These are phyloP conservation scores for Bambusicola thoracicus DNA, from an alignment of 2,113 vertebrate genomes.

Conservation along the genomic window DNA sequence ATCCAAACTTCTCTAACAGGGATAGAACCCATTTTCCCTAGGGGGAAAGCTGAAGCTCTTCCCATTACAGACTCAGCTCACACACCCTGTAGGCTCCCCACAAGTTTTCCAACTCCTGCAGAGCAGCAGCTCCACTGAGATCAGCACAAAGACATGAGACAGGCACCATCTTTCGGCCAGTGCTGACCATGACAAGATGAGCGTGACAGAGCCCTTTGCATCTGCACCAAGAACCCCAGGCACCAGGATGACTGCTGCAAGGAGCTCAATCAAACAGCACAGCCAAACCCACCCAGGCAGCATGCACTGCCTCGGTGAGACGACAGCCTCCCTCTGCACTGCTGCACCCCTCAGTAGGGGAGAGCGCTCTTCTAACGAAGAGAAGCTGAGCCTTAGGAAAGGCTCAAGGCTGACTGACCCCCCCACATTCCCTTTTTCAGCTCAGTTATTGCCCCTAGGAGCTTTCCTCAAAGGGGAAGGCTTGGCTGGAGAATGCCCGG, in stretches of 20 bases:
- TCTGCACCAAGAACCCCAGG: fast-evolving
- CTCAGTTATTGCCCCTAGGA: background rate
- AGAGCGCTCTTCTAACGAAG: background rate
- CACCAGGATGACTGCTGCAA: background rate
- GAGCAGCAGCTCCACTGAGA: background rate
- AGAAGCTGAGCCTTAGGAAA: background rate
- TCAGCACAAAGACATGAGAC: background rate
- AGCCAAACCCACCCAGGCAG: background rate
- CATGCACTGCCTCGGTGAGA: fast-evolving
- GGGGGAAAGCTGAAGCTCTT: background rate
- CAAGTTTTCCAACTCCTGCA: background rate
- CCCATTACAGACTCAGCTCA: fast-evolving
- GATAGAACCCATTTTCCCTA: too few species aligned
- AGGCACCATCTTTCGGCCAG: slow-evolving; percentile 60
- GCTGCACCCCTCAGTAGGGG: background rate
- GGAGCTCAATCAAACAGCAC: background rate
- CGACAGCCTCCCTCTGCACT: background rate
- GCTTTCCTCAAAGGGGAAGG: background rate
- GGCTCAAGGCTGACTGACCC: background rate
- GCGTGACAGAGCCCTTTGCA: background rate
- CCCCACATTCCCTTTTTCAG: background rate
- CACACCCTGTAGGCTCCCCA: background rate
- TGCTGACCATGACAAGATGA: slow-evolving; percentile 28
- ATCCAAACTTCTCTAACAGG: fast-evolving
- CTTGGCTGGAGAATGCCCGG: background rate